Evolutionary conservation across 2,797 vertebrate genomes (phyloP), one percentile per base, ranked within the genome.

Genomic region (Pantherophis vulpinus): DNA sequence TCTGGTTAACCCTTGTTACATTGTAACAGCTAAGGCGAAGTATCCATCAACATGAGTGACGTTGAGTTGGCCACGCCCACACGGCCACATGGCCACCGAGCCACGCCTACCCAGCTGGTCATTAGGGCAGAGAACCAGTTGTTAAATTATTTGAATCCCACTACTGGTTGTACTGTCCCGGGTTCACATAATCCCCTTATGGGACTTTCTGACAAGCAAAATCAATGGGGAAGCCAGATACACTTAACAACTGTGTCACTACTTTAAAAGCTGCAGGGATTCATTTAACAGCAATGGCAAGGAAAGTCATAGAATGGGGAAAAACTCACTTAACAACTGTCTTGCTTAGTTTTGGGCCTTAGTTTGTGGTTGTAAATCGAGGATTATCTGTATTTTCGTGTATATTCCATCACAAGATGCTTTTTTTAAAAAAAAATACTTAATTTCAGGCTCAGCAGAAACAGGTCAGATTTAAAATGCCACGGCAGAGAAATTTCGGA

Each of bases 401-500:
- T 23, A 61, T 9, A 61, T 25, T 27, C 60, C 60, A 61, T 27
- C 60, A 27, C 59, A 10, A 25, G 8, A 60, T 25, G 23, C 1
- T 42, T 60, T 60, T 25, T 3, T 47, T 37, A 1, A 37, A 47
- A 2, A 25, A 60, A 25, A 25, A 70, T 10, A 51, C 63, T 12
- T 95, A 29, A 0, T 93, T 95, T 91, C 0, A 90, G 92, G 92
- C 93, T 93, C 90, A 3, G 1, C 88, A 89, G 0, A 90, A 93
- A 87, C 29, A 0, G 93, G 89, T 92, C 90, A 8, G 86, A 8
- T 83, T 4, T 91, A 91, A 95, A 70, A 0, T 92, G 95, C 89
- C 94, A 94, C 93, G 13, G 91, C 92, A 1, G 88, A 88, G 94
- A 92, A 94, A 63, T 29, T 20, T 55, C 91, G 93, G 29, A 89